These are phyloP conservation scores for Nasonia giraulti DNA, from an alignment of 1,140 invertebrate genomes.

Conservation along the genomic window DNA sequence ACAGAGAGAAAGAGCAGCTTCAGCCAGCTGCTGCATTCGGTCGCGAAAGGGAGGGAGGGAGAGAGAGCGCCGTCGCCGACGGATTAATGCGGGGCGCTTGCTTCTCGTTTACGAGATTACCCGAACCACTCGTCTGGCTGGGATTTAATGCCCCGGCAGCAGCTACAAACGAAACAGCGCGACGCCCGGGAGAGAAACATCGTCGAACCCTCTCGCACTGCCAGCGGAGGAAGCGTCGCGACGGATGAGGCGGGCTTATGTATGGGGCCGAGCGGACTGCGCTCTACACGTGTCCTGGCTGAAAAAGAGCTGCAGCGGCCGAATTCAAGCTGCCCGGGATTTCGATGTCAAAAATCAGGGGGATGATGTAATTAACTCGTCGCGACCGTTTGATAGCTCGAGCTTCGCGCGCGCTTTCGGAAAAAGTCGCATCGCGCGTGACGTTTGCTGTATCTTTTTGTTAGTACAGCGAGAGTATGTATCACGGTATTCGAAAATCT, in stretches of 20 bases:
- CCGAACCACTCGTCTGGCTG: slow-evolving; percentile 55
- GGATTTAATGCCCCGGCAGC: slow-evolving; percentile 56
- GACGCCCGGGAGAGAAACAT: not conserved
- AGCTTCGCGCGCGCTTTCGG: too few species aligned
- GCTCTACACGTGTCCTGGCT: not conserved
- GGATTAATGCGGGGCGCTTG: slow-evolving; percentile 64
- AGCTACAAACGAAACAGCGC: slow-evolving; percentile 28
- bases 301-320: not conserved
- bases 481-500: too few species aligned
- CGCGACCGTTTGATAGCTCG: too few species aligned
- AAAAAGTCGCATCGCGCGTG: too few species aligned
- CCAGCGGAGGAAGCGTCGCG: not conserved
- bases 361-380: too few species aligned
- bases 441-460: too few species aligned
- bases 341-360: not conserved
- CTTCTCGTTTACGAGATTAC: slow-evolving; percentile 67
- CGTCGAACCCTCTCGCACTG: not conserved
- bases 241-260: not conserved
- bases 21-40: not conserved
- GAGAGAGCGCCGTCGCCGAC: slow-evolving; percentile 44
- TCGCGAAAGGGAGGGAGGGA: not conserved
- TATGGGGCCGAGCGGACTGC: too few species aligned
- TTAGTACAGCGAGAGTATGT: too few species aligned
- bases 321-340: not conserved
- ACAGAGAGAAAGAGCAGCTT: slow-evolving; percentile 47